Percentiles rank a stretch among this genome's conserved stretches.
phyloP scores from a whole-genome alignment of 2,113 vertebrate species.

The Gulo gulo region DNA sequence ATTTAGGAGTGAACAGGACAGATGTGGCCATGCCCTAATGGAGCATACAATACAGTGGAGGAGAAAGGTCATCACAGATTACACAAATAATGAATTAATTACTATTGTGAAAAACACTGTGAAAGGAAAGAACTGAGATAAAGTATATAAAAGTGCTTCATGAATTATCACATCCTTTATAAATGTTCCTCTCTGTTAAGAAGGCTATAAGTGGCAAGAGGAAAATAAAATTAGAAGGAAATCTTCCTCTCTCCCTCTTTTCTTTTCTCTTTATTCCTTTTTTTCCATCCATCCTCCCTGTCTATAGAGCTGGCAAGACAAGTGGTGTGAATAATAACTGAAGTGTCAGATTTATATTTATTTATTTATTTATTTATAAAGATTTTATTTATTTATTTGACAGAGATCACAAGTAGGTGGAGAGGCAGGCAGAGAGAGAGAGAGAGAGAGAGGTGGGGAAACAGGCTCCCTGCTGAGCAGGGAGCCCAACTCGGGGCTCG shows the following conservation, averaged over 20 bases:
- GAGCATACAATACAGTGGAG: background rate
- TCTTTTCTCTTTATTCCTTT: background rate
- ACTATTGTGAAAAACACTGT: background rate
- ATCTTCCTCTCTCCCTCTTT: background rate
- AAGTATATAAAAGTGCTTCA: background rate
- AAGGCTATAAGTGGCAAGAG: background rate
- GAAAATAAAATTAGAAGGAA: background rate
- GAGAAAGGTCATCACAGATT: background rate
- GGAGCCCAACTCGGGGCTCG: too few species aligned
- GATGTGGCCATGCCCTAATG: background rate
- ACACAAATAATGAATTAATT: background rate
- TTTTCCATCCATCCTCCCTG: rapidly evolving
- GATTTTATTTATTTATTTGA: too few species aligned
- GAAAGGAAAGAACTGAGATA: background rate
- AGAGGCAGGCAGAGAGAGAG: too few species aligned
- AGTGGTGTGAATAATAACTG: background rate
- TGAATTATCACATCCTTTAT: background rate
- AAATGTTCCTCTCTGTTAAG: background rate
- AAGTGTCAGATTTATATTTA: background rate
- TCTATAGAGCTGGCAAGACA: background rate
- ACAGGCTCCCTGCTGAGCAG: too few species aligned
- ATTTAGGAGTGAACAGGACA: background rate
- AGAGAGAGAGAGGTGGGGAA: too few species aligned
- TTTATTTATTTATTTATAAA: too few species aligned
- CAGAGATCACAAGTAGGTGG: too few species aligned